Evolutionary conservation across 2,888 invertebrate genomes (phyloP).

Genomic region (Tetragnatha montana): DNA sequence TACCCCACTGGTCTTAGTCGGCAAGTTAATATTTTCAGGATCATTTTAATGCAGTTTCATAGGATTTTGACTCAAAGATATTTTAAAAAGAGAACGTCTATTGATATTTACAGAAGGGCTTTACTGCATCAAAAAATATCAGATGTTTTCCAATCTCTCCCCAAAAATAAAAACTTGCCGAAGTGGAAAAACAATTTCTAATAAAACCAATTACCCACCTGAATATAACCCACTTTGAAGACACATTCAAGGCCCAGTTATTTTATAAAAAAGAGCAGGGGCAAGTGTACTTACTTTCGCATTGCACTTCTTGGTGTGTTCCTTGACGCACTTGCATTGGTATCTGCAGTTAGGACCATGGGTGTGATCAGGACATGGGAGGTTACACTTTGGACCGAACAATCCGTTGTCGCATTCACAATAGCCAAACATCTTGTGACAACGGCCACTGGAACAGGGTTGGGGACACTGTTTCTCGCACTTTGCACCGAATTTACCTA

Average conservation of each 20-base stretch:
- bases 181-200: not conserved
- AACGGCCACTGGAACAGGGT: slow-evolving; percentile 75
- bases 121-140: too few relatives aligned
- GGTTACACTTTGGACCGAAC: slow-evolving; percentile 76
- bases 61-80: too few relatives aligned
- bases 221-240: too few relatives aligned
- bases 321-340: slow-evolving; percentile 74
- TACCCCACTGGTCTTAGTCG: too few relatives aligned
- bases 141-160: too few relatives aligned
- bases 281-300: slow-evolving; percentile 70
- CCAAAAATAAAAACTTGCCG: not conserved
- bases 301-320: slow-evolving; percentile 72
- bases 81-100: too few relatives aligned
- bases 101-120: too few relatives aligned
- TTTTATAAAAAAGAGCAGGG: not conserved
- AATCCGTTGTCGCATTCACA: slow-evolving; percentile 75
- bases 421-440: slow-evolving; percentile 77
- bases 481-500: slow-evolving; percentile 75
- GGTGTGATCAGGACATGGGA: slow-evolving; percentile 77
- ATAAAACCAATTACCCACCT: slow-evolving; percentile 7
- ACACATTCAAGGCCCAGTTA: not conserved
- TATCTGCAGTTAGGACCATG: slow-evolving; percentile 78
- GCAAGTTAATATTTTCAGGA: too few relatives aligned
- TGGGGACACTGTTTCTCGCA: slow-evolving; percentile 76
- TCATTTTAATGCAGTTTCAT: too few relatives aligned